Conservation (phyloP, 2,113 vertebrate genomes). For the Cavia porcellus region DNA sequence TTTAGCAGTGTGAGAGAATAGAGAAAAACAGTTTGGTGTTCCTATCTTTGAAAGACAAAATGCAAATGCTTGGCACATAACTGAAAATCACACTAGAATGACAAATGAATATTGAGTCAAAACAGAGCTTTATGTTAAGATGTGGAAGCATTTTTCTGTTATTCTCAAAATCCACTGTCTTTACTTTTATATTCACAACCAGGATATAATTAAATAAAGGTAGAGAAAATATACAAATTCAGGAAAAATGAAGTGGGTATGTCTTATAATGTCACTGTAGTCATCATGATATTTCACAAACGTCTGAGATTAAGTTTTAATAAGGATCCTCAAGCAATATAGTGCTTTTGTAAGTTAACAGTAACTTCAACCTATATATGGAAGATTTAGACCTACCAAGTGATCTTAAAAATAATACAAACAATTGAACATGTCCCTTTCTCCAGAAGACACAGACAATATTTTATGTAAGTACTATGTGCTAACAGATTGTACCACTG, state of each 20-base stretch:
- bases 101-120: conserved; percentile 8
- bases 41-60: background rate
- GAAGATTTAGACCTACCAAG: background rate
- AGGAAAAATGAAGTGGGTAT: conserved; percentile 1
- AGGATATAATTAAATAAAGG: background rate
- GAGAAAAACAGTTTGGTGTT: background rate
- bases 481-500: no score
- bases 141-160: conserved; percentile 36
- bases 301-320: conserved; percentile 22
- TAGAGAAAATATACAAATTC: background rate
- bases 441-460: background rate
- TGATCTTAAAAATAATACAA: conserved; percentile 34
- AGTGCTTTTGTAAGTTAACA: conserved; percentile 31
- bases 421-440: background rate
- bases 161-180: conserved; percentile 8
- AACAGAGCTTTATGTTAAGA: background rate
- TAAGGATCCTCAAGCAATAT: conserved; percentile 22
- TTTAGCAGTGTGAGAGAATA: background rate
- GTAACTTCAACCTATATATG: background rate
- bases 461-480: no score
- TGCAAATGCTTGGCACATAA: background rate
- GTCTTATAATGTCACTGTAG: conserved; percentile 13
- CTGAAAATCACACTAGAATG: conserved; percentile 42
- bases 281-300: background rate
- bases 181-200: conserved; percentile 24